Percentiles rank a stretch among this genome's conserved stretches.
Evolutionary conservation across 2,888 invertebrate genomes (phyloP).

Genomic region (Xestobium rufovillosum): DNA sequence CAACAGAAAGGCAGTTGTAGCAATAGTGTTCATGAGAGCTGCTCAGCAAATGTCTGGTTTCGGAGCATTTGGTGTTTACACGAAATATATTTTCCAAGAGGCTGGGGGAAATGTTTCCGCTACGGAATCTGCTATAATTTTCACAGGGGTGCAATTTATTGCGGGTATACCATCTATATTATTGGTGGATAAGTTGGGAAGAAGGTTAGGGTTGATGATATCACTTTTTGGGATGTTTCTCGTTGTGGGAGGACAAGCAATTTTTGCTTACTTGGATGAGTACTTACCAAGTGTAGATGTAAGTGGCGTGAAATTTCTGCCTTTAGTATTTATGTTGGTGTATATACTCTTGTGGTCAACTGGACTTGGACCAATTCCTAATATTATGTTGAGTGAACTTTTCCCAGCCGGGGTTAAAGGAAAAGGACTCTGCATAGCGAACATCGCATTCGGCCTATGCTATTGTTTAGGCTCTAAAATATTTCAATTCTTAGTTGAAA

Average conservation of each 20-base stretch:
- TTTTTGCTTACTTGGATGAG: slow-evolving; percentile 29
- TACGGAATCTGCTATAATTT: no score
- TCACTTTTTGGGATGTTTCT: slow-evolving; percentile 27
- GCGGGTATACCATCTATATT: no score
- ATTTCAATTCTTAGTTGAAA: slow-evolving; percentile 31
- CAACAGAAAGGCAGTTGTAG: slow-evolving; percentile 31
- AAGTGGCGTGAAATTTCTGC: slow-evolving; percentile 29
- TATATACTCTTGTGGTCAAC: slow-evolving; percentile 27
- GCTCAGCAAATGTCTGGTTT: slow-evolving; percentile 35
- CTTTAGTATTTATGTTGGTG: slow-evolving; percentile 30
- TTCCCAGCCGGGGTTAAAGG: slow-evolving; percentile 33
- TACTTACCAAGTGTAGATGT: slow-evolving; percentile 23
- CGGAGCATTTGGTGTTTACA: slow-evolving; percentile 28
- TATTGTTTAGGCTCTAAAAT: slow-evolving; percentile 27
- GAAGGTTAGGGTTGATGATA: slow-evolving; percentile 24
- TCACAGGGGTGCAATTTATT: no score
- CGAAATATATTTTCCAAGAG: slow-evolving; percentile 34
- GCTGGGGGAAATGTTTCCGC: slow-evolving; percentile 33
- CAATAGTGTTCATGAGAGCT: slow-evolving; percentile 30
- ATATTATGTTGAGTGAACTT: slow-evolving; percentile 32
- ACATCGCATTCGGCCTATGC: slow-evolving; percentile 27
- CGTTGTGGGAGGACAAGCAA: slow-evolving; percentile 22
- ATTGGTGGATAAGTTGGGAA: slow-evolving; percentile 26
- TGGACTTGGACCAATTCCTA: slow-evolving; percentile 32
- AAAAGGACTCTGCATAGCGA: slow-evolving; percentile 29